Evolutionary conservation across 2,888 invertebrate genomes (phyloP), one percentile per base, ranked within the genome.

Genomic region (Platycheirus albimanus): DNA sequence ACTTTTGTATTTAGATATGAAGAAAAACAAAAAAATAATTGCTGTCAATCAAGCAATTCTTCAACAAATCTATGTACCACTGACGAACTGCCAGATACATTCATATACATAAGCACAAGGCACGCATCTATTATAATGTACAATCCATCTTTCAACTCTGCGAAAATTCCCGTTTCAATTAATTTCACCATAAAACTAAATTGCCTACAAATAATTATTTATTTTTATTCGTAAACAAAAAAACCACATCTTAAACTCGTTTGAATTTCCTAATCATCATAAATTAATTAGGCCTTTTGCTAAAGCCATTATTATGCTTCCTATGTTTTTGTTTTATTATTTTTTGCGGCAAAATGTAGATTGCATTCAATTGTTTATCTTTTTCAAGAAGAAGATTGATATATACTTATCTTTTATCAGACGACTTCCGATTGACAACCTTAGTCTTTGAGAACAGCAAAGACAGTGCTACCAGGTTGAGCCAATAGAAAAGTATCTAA

Each of bases 161-260:
- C 20, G 19, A 6, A 43, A 13, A 6, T 61, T 45, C 45, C 45
- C 4, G 49, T 58, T 41, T 13, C 13, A 24, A 28, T 15, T 28
- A 11, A 45, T 61, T 61, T 43, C 43, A 45, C 61, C 58, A 58
- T 24, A 58, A 58, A 58, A 61, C 61, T 61, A 45, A 45, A 45
- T 45, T 45, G 15, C 24, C 15, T 15, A 43, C 7, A 2, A 43
- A 17, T 24, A 28, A 7, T 24, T 24, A 24, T 24, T 24, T 24
- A 4, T 24, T 28, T 24, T 43, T 58, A 5, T 6, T n/a, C n/a
- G n/a, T 10, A 30, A 49, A 49, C 19, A 17, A 30, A 45, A 28
- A 43, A n/a, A 4, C 13, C 43, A 10, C 17, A 43, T 61, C 30
- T 28, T 15, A 58, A 28, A 61, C 61, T 61, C 7, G 61, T 61